phyloP scores from a whole-genome alignment of 2,797 vertebrate genomes.

The Phoebastria nigripes region DNA sequence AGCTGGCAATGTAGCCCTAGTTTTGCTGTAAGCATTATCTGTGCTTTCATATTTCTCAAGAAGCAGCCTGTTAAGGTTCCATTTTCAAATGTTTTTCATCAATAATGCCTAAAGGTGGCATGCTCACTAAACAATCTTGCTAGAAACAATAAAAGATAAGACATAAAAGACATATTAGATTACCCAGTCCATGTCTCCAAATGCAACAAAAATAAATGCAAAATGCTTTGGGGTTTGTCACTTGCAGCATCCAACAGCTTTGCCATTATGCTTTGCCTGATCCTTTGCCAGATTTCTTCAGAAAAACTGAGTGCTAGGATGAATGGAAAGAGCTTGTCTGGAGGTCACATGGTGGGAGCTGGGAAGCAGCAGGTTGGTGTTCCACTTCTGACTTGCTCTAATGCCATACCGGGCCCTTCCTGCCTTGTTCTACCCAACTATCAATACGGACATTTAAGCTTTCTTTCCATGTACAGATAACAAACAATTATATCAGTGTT shows the following conservation, averaged over 20 bases:
- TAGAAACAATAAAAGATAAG: slow-evolving; percentile 28
- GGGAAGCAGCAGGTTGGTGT: not conserved
- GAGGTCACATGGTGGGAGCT: not conserved
- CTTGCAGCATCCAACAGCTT: not conserved
- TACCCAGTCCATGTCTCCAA: not conserved
- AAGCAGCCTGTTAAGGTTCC: not conserved
- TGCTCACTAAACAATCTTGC: not conserved
- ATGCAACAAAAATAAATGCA: not conserved
- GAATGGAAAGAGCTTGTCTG: not conserved
- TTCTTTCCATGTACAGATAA: not conserved
- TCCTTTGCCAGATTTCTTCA: not conserved
- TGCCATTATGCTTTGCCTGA: not conserved
- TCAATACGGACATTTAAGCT: accelerated
- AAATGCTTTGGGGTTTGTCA: not conserved
- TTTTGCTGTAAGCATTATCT: not conserved
- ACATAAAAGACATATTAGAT: slow-evolving; percentile 6
- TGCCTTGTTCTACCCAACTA: not conserved
- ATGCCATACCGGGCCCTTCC: not conserved
- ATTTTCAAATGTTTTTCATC: slow-evolving; percentile 34
- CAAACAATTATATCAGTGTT: not conserved
- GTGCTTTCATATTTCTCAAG: not conserved
- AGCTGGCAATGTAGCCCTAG: not conserved
- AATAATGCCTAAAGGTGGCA: slow-evolving; percentile 43
- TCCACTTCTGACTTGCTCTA: not conserved
- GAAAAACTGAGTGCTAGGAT: not conserved